phyloP scores from a whole-genome alignment of 2,888 invertebrate genomes.

The Notodonta ziczac region DNA sequence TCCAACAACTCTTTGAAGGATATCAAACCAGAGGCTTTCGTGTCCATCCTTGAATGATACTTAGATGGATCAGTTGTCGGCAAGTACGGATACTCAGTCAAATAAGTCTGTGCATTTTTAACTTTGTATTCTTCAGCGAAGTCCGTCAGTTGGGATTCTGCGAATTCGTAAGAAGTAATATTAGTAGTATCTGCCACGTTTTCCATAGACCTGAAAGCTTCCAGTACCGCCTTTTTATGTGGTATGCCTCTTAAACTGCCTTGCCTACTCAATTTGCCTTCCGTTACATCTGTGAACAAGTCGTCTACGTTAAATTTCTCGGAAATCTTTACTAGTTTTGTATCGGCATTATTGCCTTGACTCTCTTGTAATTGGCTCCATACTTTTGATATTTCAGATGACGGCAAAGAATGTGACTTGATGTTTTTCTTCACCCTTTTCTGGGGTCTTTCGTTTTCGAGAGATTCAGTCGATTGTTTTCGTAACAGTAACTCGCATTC shows the following conservation, averaged over 20 bases:
- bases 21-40: conserved; percentile 75
- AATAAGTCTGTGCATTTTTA: conserved; percentile 74
- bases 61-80: conserved; percentile 79
- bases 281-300: conserved; percentile 77
- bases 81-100: conserved; percentile 78
- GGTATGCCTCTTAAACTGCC: conserved; percentile 82
- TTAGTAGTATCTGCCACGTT: conserved; percentile 64
- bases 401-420: conserved; percentile 74
- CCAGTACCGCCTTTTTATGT: conserved; percentile 81
- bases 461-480: conserved; percentile 70
- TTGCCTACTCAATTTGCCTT: conserved; percentile 74
- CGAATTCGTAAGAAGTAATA: conserved; percentile 72
- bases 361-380: conserved; percentile 68
- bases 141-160: conserved; percentile 63
- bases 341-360: conserved; percentile 40
- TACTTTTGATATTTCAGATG: conserved; percentile 73
- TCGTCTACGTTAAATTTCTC: conserved; percentile 82
- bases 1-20: conserved; percentile 70
- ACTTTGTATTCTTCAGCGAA: conserved; percentile 65
- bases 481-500: conserved; percentile 70
- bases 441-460: conserved; percentile 52
- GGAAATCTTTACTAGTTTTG: conserved; percentile 75
- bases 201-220: conserved; percentile 81
- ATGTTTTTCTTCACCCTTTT: conserved; percentile 62
- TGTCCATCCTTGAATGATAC: conserved; percentile 74